Conservation (phyloP, 2,888 invertebrate genomes). For the Exocentrus adspersus region DNA sequence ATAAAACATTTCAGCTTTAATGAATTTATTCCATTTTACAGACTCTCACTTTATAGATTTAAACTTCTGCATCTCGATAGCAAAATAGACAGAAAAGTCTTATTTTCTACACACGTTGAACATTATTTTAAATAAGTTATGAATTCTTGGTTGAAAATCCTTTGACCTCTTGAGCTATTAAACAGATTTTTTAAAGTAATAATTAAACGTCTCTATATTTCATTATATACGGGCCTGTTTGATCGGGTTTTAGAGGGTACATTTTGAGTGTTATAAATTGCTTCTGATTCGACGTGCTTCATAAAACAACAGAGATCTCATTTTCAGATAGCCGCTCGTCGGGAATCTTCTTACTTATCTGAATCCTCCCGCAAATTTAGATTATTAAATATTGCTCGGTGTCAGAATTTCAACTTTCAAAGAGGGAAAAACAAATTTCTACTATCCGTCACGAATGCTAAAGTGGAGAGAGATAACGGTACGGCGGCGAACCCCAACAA, state of each 20-base stretch:
- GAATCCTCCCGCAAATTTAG: constrained; percentile 52
- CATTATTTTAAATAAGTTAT: too few relatives aligned
- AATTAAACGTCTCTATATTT: background rate
- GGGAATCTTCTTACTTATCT: constrained; percentile 49
- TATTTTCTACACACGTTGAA: too few relatives aligned
- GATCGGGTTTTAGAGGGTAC: constrained; percentile 51
- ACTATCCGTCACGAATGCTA: constrained; percentile 46
- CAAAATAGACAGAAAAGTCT: too few relatives aligned
- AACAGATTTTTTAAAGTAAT: too few relatives aligned
- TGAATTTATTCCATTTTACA: too few relatives aligned
- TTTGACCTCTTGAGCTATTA: too few relatives aligned
- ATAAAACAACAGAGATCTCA: constrained; percentile 50
- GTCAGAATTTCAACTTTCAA: constrained; percentile 45
- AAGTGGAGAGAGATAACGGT: constrained; percentile 40
- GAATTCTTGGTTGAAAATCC: too few relatives aligned
- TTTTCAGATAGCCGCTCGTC: constrained; percentile 49
- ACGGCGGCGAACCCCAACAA: constrained; percentile 35
- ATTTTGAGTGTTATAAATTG: constrained; percentile 54
- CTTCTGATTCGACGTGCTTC: constrained; percentile 56
- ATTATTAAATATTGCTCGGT: constrained; percentile 56
- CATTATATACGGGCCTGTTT: constrained; percentile 51
- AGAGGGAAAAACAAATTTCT: constrained; percentile 46
- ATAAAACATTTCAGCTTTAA: too few relatives aligned
- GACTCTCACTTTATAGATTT: too few relatives aligned
- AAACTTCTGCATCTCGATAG: too few relatives aligned